phyloP scores from a whole-genome alignment of 2,113 vertebrate genomes.

The Microtus richardsoni region DNA sequence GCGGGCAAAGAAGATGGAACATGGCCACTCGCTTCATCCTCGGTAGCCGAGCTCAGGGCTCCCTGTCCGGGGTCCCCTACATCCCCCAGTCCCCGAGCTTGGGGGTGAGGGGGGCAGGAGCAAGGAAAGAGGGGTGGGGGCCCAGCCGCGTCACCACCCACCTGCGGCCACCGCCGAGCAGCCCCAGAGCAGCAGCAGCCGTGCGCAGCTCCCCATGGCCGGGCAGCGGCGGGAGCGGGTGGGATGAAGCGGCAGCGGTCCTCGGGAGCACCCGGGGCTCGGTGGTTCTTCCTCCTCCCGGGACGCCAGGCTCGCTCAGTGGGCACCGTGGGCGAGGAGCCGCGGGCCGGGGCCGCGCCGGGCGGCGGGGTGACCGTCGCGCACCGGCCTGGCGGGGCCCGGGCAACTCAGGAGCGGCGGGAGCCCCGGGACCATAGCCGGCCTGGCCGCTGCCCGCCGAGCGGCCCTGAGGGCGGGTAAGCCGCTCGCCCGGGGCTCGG shows the following conservation, averaged over 20 bases:
- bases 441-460: constrained; percentile 55
- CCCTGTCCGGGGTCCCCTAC: neutral
- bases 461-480: constrained; percentile 27
- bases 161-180: constrained; percentile 84
- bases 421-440: constrained; percentile 74
- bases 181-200: constrained; percentile 77
- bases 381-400: constrained; percentile 65
- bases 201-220: constrained; percentile 83
- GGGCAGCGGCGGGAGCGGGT: constrained; percentile 26
- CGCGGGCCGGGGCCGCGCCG: constrained; percentile 56
- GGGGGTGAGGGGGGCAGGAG: neutral
- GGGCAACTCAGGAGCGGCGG: constrained; percentile 65
- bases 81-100: neutral
- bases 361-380: constrained; percentile 63
- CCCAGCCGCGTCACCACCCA: constrained; percentile 81
- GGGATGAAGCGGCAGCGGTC: constrained; percentile 56
- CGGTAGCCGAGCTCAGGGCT: constrained; percentile 43
- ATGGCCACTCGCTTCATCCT: constrained; percentile 76
- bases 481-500: constrained; percentile 27
- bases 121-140: constrained; percentile 64
- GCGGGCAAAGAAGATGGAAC: constrained; percentile 58
- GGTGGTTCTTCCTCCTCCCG: constrained; percentile 35
- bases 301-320: constrained; percentile 39
- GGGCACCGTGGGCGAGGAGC: neutral
- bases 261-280: constrained; percentile 39